Conservation (phyloP, 2,888 invertebrate genomes). For the Trisateles emortualis region DNA sequence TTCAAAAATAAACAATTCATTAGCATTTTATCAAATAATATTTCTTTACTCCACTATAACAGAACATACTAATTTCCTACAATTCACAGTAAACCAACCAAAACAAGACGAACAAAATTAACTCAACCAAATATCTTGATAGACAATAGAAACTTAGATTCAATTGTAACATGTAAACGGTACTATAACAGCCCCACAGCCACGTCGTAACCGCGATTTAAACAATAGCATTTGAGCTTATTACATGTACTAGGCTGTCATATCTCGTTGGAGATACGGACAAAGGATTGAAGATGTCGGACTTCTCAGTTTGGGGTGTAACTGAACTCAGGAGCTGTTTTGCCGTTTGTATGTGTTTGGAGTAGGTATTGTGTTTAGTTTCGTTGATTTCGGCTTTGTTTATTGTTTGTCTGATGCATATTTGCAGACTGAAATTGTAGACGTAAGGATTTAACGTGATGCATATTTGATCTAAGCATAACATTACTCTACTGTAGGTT, state of each 20-base stretch:
- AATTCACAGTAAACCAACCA: constrained; percentile 21
- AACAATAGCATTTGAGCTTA: constrained; percentile 67
- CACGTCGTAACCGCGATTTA: constrained; percentile 53
- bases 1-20: no score
- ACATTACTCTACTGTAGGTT: no score
- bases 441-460: no score
- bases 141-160: constrained; percentile 45
- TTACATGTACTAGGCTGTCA: constrained; percentile 55
- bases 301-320: constrained; percentile 29
- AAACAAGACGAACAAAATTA: constrained; percentile 17
- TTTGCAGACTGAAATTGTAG: neutral
- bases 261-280: constrained; percentile 38
- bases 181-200: constrained; percentile 22
- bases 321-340: constrained; percentile 17
- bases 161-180: constrained; percentile 42
- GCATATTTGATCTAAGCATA: no score
- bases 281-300: constrained; percentile 42
- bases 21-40: no score
- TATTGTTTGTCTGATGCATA: neutral
- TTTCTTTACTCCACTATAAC: neutral
- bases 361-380: constrained; percentile 6
- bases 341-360: constrained; percentile 32
- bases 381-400: constrained; percentile 4
- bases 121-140: constrained; percentile 26
- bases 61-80: constrained; percentile 10